Conservation (phyloP, 2,888 invertebrate genomes). For the Hedya salicella region DNA sequence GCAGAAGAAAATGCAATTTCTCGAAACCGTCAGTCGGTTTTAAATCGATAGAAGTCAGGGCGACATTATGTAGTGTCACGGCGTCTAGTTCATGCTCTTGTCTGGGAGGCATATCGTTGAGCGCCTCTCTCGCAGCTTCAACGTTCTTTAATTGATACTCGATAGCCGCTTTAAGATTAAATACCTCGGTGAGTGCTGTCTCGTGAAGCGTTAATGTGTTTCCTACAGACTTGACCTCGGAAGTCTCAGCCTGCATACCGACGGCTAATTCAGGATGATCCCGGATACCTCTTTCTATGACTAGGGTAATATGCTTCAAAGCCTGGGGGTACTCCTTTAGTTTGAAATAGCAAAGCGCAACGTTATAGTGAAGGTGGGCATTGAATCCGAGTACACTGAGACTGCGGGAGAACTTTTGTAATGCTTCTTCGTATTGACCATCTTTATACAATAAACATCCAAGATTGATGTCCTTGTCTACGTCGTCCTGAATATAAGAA, state of each 20-base stretch:
- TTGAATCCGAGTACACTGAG: constrained; percentile 95
- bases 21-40: constrained; percentile 97
- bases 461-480: constrained; percentile 97
- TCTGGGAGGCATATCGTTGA: constrained; percentile 96
- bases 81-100: constrained; percentile 99
- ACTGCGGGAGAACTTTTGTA: constrained; percentile 94
- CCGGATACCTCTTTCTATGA: constrained; percentile 97
- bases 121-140: constrained; percentile 93
- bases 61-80: constrained; percentile 98
- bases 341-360: constrained; percentile 97
- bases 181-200: constrained; percentile 98
- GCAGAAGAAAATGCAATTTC: constrained; percentile 92
- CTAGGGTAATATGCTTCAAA: constrained; percentile 95
- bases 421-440: constrained; percentile 92
- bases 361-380: constrained; percentile 97
- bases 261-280: constrained; percentile 99
- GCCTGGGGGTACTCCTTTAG: constrained; percentile 97
- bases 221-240: constrained; percentile 97
- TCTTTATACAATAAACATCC: constrained; percentile 98
- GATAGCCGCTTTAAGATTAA: constrained; percentile 99
- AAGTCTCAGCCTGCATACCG: constrained; percentile 97
- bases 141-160: constrained; percentile 93
- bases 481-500: constrained; percentile 93
- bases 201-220: constrained; percentile 97
- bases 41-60: constrained; percentile 93